Evolutionary conservation across 2,888 invertebrate genomes (phyloP).

Genomic region (Sarcophaga caerulescens): DNA sequence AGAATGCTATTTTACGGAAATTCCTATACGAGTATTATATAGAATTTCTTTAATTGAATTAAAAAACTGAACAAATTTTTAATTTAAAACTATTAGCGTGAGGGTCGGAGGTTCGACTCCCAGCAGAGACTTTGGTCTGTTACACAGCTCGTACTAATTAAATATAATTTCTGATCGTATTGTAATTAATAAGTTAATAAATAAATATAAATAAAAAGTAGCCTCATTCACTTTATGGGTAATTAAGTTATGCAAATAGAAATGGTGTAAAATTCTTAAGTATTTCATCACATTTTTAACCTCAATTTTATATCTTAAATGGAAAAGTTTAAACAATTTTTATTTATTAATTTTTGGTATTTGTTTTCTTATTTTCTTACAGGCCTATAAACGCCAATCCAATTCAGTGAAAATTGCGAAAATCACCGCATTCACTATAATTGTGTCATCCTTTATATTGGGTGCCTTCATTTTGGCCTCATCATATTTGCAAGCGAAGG

Average conservation of each 20-base stretch:
- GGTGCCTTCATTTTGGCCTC: slow-evolving; percentile 92
- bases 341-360: slow-evolving; percentile 47
- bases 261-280: neutral
- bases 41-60: no score
- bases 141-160: no score
- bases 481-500: slow-evolving; percentile 90
- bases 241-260: neutral
- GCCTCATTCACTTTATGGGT: no score
- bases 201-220: no score
- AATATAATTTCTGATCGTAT: no score
- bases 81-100: no score
- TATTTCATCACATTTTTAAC: neutral
- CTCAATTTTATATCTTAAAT: neutral
- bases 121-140: no score
- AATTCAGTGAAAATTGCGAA: slow-evolving; percentile 92
- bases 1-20: no score
- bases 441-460: slow-evolving; percentile 90
- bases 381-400: slow-evolving; percentile 91
- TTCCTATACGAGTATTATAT: no score
- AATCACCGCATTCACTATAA: slow-evolving; percentile 91
- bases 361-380: slow-evolving; percentile 70
- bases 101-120: no score
- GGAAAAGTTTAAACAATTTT: slow-evolving; percentile 52
- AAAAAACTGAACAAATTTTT: no score
- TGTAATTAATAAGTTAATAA: no score